Conservation (phyloP, 2,888 invertebrate species). For the Dascillus cervinus region DNA sequence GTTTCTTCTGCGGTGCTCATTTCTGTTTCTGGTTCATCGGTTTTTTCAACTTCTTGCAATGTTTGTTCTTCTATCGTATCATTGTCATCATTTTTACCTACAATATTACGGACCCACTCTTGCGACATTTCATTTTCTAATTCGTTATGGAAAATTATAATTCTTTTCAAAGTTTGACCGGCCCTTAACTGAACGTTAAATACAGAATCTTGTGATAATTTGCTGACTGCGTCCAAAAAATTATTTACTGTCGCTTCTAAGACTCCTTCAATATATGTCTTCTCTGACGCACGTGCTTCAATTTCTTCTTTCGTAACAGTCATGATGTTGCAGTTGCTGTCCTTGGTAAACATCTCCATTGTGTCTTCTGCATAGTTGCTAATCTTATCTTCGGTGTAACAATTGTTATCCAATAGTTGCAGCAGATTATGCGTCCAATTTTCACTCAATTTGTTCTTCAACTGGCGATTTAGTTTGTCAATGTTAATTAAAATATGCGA, state of each 20-base stretch:
- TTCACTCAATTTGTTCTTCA: conserved; percentile 24
- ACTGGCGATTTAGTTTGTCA: conserved; percentile 17
- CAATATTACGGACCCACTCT: conserved; percentile 27
- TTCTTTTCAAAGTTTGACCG: conserved; percentile 25
- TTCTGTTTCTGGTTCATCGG: conserved; percentile 4
- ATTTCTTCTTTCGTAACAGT: conserved; percentile 12
- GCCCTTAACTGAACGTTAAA: conserved; percentile 30
- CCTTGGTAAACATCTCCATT: conserved; percentile 24
- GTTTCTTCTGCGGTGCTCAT: not conserved
- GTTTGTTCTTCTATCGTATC: conserved; percentile 2
- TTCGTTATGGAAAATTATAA: conserved; percentile 22
- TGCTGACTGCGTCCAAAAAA: conserved; percentile 25
- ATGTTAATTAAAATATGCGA: no score
- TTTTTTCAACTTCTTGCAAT: conserved; percentile 4
- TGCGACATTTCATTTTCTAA: conserved; percentile 24
- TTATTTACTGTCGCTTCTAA: conserved; percentile 26
- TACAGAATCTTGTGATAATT: conserved; percentile 28
- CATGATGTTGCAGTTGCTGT: conserved; percentile 12
- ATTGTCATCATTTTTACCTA: conserved; percentile 1
- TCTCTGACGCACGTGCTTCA: conserved; percentile 13
- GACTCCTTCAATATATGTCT: conserved; percentile 31
- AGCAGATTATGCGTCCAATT: conserved; percentile 18
- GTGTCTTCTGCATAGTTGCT: conserved; percentile 33
- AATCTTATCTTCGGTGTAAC: conserved; percentile 24
- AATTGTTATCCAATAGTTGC: conserved; percentile 19